Percentiles rank a stretch among this genome's conserved stretches.
Evolutionary conservation across 2,797 vertebrate species (phyloP).

Genomic region (Antennarius maculatus): DNA sequence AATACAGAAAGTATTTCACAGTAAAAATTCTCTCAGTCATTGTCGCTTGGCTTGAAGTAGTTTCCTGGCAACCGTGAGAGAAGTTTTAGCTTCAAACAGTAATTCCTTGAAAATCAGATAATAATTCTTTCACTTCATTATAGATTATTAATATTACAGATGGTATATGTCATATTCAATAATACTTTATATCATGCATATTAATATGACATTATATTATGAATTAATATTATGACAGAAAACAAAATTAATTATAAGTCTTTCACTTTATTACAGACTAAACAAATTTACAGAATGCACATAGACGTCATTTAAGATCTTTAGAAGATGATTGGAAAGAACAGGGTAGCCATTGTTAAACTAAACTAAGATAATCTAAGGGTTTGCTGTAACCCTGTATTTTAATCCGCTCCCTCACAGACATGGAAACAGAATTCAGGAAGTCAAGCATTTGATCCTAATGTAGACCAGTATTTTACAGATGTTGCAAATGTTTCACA

Average conservation of each 20-base stretch:
- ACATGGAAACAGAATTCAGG: background rate
- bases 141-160: too few relatives aligned
- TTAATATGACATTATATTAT: too few relatives aligned
- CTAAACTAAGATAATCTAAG: background rate
- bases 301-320: background rate
- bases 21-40: conserved; percentile 5
- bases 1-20: too few relatives aligned
- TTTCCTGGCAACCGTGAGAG: conserved; percentile 42
- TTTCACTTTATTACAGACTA: conserved; percentile 8
- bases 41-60: conserved; percentile 22
- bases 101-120: too few relatives aligned
- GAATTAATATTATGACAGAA: too few relatives aligned
- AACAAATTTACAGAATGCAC: background rate
- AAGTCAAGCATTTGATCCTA: background rate
- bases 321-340: background rate
- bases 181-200: too few relatives aligned
- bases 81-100: background rate
- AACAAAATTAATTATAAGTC: too few relatives aligned
- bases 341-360: background rate
- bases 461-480: background rate
- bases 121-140: too few relatives aligned
- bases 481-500: background rate
- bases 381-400: background rate
- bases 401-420: background rate
- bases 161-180: too few relatives aligned